Percentiles rank a stretch among this genome's conserved stretches.
phyloP scores from a whole-genome alignment of 2,113 vertebrate species.

The Erpornis zantholeuca region DNA sequence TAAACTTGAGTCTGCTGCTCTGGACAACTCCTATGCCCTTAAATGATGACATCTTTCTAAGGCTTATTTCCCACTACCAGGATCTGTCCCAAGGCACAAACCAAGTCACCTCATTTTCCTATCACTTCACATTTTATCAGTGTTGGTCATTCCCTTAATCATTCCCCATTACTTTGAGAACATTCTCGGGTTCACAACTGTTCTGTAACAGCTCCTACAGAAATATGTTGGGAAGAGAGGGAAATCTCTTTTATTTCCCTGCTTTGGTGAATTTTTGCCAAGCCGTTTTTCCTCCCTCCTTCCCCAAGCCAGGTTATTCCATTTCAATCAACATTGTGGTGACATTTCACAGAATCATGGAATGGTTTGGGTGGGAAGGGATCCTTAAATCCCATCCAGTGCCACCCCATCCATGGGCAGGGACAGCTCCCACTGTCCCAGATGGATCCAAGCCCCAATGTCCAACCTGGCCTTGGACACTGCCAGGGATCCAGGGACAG shows the following conservation, averaged over 20 bases:
- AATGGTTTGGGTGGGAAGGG: background rate
- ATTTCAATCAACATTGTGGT: background rate
- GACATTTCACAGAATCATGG: background rate
- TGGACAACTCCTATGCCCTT: background rate
- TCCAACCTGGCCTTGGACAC: background rate
- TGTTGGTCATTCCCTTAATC: background rate
- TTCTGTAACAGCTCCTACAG: background rate
- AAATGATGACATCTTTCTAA: background rate
- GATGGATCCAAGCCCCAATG: fast-evolving
- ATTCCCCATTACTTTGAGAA: background rate
- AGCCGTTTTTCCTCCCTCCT: background rate
- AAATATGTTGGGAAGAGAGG: background rate
- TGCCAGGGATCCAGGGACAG: background rate
- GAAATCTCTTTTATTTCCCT: background rate
- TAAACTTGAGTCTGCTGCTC: background rate
- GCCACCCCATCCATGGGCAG: background rate
- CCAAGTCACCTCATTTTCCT: background rate
- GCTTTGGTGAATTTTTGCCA: background rate
- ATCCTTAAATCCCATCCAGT: fast-evolving
- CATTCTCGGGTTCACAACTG: background rate
- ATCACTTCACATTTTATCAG: background rate
- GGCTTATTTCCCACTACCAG: background rate
- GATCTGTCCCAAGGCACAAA: background rate
- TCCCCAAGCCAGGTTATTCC: background rate
- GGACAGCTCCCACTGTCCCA: background rate